Evolutionary conservation across 2,113 vertebrate species (phyloP).

Genomic region (Aplodontia rufa): DNA sequence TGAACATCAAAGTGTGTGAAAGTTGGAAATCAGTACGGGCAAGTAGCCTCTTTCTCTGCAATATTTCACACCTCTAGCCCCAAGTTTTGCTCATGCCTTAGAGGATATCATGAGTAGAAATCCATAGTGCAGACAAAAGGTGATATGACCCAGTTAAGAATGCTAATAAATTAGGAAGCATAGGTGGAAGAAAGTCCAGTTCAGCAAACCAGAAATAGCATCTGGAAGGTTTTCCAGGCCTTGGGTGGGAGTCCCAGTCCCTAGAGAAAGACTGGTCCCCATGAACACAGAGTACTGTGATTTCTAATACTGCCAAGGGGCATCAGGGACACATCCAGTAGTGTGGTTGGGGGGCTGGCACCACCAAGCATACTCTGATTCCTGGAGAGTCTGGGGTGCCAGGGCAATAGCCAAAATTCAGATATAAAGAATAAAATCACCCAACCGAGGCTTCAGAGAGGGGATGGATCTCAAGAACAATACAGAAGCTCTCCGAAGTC

Average conservation of each 20-base stretch:
- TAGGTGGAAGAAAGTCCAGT: neutral
- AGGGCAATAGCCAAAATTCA: neutral
- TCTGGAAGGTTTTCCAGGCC: neutral
- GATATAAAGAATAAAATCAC: neutral
- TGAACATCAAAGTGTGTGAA: neutral
- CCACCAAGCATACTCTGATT: neutral
- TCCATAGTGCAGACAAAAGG: neutral
- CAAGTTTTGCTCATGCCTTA: neutral
- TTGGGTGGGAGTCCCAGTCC: neutral
- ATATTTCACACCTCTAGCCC: neutral
- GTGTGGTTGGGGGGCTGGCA: neutral
- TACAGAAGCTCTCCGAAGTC: neutral
- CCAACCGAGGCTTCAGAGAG: neutral
- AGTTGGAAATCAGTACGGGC: neutral
- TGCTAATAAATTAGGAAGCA: neutral
- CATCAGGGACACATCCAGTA: neutral
- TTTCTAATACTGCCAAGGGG: neutral
- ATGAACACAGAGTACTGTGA: neutral
- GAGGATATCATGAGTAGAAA: neutral
- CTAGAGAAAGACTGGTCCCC: neutral
- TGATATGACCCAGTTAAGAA: neutral
- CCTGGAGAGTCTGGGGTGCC: neutral
- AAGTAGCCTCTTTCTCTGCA: neutral
- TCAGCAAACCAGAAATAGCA: neutral
- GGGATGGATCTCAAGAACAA: neutral